Evolutionary conservation across 1,140 invertebrate species (phyloP).

Genomic region (Medauroidea extradentata): DNA sequence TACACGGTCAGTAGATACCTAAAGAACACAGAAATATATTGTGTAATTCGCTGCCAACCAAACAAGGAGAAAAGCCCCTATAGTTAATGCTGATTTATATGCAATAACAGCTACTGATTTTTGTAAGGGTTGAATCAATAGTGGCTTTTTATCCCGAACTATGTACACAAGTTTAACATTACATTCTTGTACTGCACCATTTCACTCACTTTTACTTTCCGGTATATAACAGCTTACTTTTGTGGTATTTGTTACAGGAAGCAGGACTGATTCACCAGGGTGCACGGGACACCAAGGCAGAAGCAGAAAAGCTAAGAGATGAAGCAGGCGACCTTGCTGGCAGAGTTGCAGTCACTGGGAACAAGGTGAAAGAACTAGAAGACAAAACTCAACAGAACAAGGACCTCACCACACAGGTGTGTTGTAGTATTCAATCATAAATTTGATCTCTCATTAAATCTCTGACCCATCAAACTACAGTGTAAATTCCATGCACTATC

Average conservation of each 20-base stretch:
- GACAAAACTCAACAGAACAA: conserved; percentile 69
- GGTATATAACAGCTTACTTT: background rate
- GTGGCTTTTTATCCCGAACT: background rate
- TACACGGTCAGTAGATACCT: no score
- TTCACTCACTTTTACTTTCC: background rate
- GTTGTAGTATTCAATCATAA: conserved; percentile 26
- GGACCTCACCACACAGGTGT: conserved; percentile 66
- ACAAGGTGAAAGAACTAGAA: conserved; percentile 65
- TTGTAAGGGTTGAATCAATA: background rate
- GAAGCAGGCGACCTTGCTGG: conserved; percentile 70
- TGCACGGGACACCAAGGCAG: conserved; percentile 68
- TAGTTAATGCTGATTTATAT: no score
- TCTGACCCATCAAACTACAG: background rate
- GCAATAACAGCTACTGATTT: no score
- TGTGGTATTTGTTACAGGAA: conserved; percentile 47
- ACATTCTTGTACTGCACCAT: background rate
- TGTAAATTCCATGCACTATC: background rate
- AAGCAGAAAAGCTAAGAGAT: conserved; percentile 66
- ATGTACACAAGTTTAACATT: background rate
- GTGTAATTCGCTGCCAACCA: no score
- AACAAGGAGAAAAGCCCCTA: no score
- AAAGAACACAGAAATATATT: background rate
- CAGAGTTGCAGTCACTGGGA: conserved; percentile 65
- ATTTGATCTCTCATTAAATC: background rate
- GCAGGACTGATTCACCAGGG: conserved; percentile 71